Base-by-base conservation (phyloP, 2,113 vertebrate species). In the Cromileptes altivelis region DNA sequence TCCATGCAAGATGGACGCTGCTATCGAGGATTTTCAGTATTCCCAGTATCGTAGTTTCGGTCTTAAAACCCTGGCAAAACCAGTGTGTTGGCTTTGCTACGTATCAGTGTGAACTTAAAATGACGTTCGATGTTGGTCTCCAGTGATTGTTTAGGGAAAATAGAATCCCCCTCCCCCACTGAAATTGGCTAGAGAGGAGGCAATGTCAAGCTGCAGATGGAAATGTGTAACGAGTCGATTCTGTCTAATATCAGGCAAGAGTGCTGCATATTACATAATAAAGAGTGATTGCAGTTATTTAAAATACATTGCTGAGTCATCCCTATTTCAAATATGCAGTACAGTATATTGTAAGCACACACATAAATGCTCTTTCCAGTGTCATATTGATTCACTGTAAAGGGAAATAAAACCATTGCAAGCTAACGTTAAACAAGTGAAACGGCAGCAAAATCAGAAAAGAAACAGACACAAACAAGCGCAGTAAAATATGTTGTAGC, bases 401-500 rank as follows among this genome's bases (percentile, higher is more conserved):
- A 72, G 7, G 68, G 52, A 42, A 75, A 53, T 3, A 27, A 57
- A 65, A 57, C 40, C 18, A 18, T 33, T 50, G 67, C 40, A 42
- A 14, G 57, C 27, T 25, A 25, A 63, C 21, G 45, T 72, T 53
- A 64, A 84, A 62, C 33, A 56, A 11, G 64, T 50, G 70, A 58
- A 55, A 61, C 37, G 10, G 55, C 56, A 85, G 58, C 78, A 77
- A 61, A 58, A 76, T 57, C 60, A 11, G 52, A 65, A 47, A 49
- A 67, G 3, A 72, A 45, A 40, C 27, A 3, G 33, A 17, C 53
- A 33, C 64, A 82, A 78, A 81, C 50, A 61, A 72, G 65, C 33
- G 58, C 61, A 65, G 63, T 80, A 78, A 69, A 80, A 77, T 47
- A 74, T 68, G 62, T 68, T 69, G 25, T 63, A 17, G 70, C 47